A percentile compares a stretch with the other conserved stretches of the same genome.
phyloP scores from a whole-genome alignment of 2,113 vertebrate genomes.

The Tenebrosternarchus preto region DNA sequence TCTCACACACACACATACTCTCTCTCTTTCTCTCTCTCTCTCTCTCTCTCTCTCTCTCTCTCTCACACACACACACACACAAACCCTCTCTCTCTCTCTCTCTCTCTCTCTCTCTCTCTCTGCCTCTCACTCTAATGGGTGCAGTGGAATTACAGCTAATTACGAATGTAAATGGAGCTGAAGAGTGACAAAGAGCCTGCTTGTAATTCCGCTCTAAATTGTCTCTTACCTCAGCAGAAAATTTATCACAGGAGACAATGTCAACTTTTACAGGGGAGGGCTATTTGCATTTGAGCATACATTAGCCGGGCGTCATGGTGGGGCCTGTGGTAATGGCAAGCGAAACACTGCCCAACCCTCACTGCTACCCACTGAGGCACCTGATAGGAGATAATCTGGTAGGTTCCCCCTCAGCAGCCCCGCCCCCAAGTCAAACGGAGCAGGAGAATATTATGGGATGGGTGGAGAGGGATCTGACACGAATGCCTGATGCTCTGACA shows the following conservation, averaged over 20 bases:
- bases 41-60: conserved; percentile 64
- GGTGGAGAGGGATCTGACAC: conserved; percentile 51
- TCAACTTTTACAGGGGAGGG: conserved; percentile 80
- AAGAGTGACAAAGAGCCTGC: conserved; percentile 81
- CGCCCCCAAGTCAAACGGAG: conserved; percentile 54
- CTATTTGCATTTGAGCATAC: conserved; percentile 78
- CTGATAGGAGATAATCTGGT: conserved; percentile 70
- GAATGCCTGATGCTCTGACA: conserved; percentile 51
- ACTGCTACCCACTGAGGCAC: conserved; percentile 59
- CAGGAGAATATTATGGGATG: conserved; percentile 49
- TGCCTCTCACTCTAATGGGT: conserved; percentile 82
- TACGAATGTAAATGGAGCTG: conserved; percentile 91
- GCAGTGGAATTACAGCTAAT: conserved; percentile 88
- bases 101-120: conserved; percentile 51
- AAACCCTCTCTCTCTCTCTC: conserved; percentile 35
- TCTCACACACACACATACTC: background rate
- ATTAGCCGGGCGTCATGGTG: conserved; percentile 65
- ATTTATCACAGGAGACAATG: conserved; percentile 88
- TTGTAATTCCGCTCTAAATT: conserved; percentile 91
- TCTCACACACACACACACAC: conserved; percentile 37
- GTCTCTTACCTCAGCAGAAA: conserved; percentile 94
- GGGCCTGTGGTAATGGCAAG: conserved; percentile 70
- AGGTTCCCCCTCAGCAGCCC: conserved; percentile 72
- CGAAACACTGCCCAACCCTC: conserved; percentile 62
- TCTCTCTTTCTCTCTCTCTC: conserved; percentile 33